Evolutionary conservation across 2,888 invertebrate genomes (phyloP).

Genomic region (Hoplodrina blanda): DNA sequence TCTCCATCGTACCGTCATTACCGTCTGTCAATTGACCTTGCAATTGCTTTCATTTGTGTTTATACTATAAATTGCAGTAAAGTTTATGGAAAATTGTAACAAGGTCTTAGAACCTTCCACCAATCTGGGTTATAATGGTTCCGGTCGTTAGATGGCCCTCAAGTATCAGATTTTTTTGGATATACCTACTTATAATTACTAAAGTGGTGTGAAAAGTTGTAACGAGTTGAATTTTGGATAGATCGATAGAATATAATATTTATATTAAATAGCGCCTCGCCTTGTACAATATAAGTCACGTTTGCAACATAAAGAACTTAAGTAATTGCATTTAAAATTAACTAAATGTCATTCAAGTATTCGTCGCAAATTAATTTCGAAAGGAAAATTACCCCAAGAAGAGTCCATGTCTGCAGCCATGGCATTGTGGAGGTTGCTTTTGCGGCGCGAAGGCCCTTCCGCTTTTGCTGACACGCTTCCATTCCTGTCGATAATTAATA

Average conservation of each 20-base stretch:
- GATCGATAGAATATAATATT: neutral
- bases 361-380: conserved; percentile 39
- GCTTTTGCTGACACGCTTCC: conserved; percentile 90
- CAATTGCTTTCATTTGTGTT: conserved; percentile 47
- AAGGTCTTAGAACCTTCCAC: conserved; percentile 56
- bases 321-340: conserved; percentile 39
- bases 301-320: conserved; percentile 22
- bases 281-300: conserved; percentile 28
- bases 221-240: conserved; percentile 3
- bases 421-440: conserved; percentile 93
- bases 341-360: conserved; percentile 32
- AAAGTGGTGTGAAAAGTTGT: conserved; percentile 3
- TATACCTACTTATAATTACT: neutral
- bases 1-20: conserved; percentile 51
- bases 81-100: conserved; percentile 54
- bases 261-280: conserved; percentile 13
- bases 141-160: conserved; percentile 42
- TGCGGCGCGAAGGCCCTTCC: conserved; percentile 92
- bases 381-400: conserved; percentile 82
- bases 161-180: conserved; percentile 29
- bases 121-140: conserved; percentile 58
- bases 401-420: conserved; percentile 87
- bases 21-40: conserved; percentile 53
- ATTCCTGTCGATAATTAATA: conserved; percentile 78
- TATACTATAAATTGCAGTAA: conserved; percentile 43